These are phyloP conservation scores for Orchesella flavescens DNA, from an alignment of 2,888 invertebrate species.

Conservation along the genomic window DNA sequence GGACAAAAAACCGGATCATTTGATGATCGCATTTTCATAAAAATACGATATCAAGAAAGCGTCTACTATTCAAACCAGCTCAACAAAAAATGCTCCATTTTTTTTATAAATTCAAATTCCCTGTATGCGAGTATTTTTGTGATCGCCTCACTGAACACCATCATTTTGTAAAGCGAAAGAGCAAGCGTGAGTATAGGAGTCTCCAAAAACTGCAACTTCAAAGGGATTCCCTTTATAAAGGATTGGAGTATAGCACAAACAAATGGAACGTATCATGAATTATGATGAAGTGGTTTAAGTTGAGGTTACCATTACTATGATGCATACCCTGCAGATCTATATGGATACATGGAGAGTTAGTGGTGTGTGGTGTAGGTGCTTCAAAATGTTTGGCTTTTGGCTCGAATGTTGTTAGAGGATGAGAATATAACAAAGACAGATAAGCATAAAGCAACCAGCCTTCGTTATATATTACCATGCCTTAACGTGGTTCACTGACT, in stretches of 20 bases:
- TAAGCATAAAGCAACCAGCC: conserved; percentile 4
- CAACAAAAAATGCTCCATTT: not conserved
- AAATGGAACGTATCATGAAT: conserved; percentile 52
- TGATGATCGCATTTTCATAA: no score
- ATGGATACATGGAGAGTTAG: not conserved
- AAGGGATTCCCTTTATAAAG: conserved; percentile 33
- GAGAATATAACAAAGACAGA: not conserved
- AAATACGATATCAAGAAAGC: no score
- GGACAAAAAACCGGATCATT: no score
- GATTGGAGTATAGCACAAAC: conserved; percentile 8
- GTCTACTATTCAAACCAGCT: no score
- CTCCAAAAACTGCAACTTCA: conserved; percentile 26
- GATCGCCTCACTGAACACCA: conserved; percentile 28
- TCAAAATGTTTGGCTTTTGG: conserved; percentile 6
- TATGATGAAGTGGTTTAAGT: conserved; percentile 34
- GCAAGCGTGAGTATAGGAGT: not conserved
- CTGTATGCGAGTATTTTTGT: not conserved
- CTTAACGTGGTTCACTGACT: conserved; percentile 33
- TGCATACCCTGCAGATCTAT: not conserved
- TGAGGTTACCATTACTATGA: not conserved
- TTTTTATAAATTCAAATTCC: no score
- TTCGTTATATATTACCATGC: not conserved
- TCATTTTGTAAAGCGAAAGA: conserved; percentile 21
- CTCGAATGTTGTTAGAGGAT: not conserved
- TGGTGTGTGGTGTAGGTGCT: not conserved